Base-by-base conservation (phyloP, 1,140 invertebrate genomes). In the Temnothorax nylanderi region DNA sequence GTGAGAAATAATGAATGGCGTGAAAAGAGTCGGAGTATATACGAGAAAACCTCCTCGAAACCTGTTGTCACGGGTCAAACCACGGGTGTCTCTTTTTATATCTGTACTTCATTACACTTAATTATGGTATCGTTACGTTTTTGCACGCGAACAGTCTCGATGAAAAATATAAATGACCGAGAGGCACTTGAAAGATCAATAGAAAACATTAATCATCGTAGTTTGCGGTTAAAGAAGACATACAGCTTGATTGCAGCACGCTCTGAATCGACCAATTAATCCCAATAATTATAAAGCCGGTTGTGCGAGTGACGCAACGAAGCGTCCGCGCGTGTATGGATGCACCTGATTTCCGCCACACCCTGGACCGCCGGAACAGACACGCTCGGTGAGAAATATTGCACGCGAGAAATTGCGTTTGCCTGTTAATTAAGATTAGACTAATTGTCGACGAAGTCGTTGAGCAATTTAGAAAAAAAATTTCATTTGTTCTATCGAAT, bases 221-320 rank as follows among this genome's bases (percentile, higher is more conserved):
- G 16, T 2, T 18, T 1, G 26, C 47, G n/a, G 34, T 47, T 47
- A 44, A 26, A 26, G 26, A 8, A 56, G 47, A 56, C 6, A 8
- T 16, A 11, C 10, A 6, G 13, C 10, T 26, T 16, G n/a, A 37
- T 69, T 34, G 32, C 18, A 18, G n/a, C 8, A 41, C 47, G 34
- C 34, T 56, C 34, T 54, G 21, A 81, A 69, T 81, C 65, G 51
- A 32, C 41, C 62, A 56, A 54, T 71, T 81, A 81, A 71, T 81
- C 34, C 64, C 47, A 81, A 71, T 81, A 81, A 81, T 81, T 81
- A 32, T 32, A 44, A 54, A 71, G 65, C 49, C 65, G 34, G 64
- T 81, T 13, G 8, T 18, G 54, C 47, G 64, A 58, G 6, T 44
- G 65, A 71, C 65, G 78, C 49, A 56, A 81, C 10, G 41, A 32